Conservation (phyloP, 2,113 vertebrate species). For the Columba livia region DNA sequence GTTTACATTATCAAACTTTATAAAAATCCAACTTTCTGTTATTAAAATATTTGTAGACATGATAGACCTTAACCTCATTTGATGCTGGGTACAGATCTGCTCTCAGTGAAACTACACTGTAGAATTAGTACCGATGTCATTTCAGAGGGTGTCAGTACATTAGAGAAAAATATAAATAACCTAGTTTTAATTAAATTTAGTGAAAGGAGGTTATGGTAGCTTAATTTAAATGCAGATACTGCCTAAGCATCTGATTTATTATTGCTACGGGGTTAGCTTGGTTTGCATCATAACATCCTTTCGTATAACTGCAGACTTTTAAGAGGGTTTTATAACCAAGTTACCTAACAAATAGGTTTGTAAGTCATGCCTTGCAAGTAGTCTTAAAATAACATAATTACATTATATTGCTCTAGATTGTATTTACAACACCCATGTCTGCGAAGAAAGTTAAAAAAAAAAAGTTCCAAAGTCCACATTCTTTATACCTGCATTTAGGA, state of each 20-base stretch:
- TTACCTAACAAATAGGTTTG: not conserved
- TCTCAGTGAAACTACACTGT: not conserved
- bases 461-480: fast-evolving
- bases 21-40: not conserved
- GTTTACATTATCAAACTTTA: not conserved
- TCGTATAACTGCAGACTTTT: not conserved
- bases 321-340: not conserved
- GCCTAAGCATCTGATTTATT: not conserved
- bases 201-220: not conserved
- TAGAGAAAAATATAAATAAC: not conserved
- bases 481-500: not conserved
- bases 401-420: not conserved
- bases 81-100: not conserved
- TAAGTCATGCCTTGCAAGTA: not conserved
- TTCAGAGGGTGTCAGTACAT: not conserved
- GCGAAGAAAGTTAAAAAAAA: not conserved
- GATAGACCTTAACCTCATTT: not conserved
- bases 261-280: not conserved
- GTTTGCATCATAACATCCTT: not conserved
- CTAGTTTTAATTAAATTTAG: not conserved
- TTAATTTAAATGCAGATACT: not conserved
- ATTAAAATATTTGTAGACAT: not conserved
- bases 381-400: not conserved
- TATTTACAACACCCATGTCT: not conserved
- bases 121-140: not conserved